These are phyloP conservation scores for Theristicus caerulescens DNA, from an alignment of 2,113 vertebrate genomes.

Conservation along the genomic window DNA sequence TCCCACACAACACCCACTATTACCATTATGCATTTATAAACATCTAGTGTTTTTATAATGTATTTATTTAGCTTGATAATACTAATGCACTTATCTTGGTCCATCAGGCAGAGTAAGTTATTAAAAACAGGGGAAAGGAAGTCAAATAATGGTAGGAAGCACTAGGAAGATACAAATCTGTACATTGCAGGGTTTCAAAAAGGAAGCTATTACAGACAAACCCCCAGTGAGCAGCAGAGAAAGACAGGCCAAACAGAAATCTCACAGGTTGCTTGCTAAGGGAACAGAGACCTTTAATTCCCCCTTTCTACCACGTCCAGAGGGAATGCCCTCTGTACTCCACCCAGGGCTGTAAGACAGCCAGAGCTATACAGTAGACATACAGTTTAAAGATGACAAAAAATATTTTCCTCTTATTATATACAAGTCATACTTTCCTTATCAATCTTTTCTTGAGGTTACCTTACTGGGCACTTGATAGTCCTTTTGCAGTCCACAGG, in stretches of 20 bases:
- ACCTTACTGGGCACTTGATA: accelerated
- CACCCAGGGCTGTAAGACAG: not conserved
- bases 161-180: not conserved
- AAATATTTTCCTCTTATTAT: accelerated
- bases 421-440: not conserved
- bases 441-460: not conserved
- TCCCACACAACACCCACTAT: not conserved
- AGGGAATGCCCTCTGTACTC: not conserved
- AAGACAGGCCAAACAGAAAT: not conserved
- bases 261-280: not conserved
- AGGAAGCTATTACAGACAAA: not conserved
- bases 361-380: not conserved
- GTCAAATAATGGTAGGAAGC: not conserved
- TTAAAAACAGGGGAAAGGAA: not conserved
- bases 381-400: not conserved
- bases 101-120: not conserved
- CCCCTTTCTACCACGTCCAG: not conserved
- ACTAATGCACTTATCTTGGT: not conserved
- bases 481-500: not conserved
- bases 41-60: not conserved
- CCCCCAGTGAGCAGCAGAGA: not conserved
- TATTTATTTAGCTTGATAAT: not conserved
- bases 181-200: not conserved
- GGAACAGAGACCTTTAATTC: not conserved
- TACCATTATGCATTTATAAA: not conserved